phyloP scores from a whole-genome alignment of 2,797 vertebrate genomes.

The Parauchenoglanis ngamensis region DNA sequence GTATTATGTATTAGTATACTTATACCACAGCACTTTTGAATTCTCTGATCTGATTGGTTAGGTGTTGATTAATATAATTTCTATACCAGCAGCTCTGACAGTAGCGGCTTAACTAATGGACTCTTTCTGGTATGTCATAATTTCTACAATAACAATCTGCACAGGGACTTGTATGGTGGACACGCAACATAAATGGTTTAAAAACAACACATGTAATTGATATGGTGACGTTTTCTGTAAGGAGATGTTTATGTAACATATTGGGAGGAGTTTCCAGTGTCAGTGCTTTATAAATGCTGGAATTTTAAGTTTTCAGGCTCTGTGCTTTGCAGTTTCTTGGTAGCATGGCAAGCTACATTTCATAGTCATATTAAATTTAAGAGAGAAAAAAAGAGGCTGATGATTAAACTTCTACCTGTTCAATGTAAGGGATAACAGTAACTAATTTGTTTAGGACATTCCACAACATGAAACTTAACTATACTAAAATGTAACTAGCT shows the following conservation, averaged over 20 bases:
- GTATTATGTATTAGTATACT: conserved; percentile 18
- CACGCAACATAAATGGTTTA: neutral
- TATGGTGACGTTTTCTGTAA: neutral
- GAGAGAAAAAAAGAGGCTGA: neutral
- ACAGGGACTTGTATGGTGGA: neutral
- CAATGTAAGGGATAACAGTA: neutral
- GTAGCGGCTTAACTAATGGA: neutral
- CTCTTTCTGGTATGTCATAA: neutral
- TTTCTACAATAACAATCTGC: neutral
- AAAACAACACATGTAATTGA: neutral
- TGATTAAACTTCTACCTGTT: neutral
- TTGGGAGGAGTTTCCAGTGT: neutral
- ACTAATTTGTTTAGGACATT: neutral
- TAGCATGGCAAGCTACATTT: neutral
- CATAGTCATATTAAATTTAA: neutral
- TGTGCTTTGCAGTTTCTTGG: neutral
- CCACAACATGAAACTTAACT: no score
- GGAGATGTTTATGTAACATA: neutral
- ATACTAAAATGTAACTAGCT: neutral
- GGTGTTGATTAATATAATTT: neutral
- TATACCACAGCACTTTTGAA: neutral
- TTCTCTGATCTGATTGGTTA: neutral
- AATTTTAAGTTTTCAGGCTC: neutral
- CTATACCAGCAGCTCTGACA: neutral
- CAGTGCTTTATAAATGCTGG: no score